Evolutionary conservation across 1,140 invertebrate genomes (phyloP).

Genomic region (Philotrypesis tridentata): DNA sequence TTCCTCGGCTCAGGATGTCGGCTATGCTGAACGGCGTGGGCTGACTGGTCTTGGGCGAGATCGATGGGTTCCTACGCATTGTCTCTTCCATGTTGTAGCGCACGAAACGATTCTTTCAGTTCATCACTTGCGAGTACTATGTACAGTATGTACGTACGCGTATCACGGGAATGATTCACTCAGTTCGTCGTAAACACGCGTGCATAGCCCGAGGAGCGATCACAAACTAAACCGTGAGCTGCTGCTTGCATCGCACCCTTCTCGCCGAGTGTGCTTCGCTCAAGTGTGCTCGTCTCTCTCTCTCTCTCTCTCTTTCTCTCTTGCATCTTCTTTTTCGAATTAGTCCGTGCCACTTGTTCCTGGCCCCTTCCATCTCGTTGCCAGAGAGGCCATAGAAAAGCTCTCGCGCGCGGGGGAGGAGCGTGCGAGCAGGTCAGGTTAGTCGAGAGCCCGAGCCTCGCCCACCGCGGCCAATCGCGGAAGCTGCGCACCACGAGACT

Average conservation of each 20-base stretch:
- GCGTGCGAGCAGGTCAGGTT: neutral
- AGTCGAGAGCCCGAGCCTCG: slow-evolving; percentile 23
- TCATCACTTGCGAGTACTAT: neutral
- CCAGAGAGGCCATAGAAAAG: neutral
- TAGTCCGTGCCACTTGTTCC: slow-evolving; percentile 24
- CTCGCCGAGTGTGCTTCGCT: slow-evolving; percentile 68
- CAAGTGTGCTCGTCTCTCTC: slow-evolving; percentile 67
- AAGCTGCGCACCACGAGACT: neutral
- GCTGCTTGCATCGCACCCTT: slow-evolving; percentile 54
- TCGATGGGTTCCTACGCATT: slow-evolving; percentile 54
- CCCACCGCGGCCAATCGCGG: slow-evolving; percentile 17
- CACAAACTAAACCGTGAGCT: neutral
- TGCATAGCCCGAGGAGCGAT: neutral
- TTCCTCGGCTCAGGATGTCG: slow-evolving; percentile 63
- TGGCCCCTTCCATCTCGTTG: neutral
- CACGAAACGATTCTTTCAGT: neutral
- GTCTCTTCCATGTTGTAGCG: slow-evolving; percentile 51
- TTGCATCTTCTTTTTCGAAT: slow-evolving; percentile 55
- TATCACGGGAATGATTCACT: neutral
- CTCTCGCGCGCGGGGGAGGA: slow-evolving; percentile 22
- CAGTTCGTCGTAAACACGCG: neutral
- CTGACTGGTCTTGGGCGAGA: slow-evolving; percentile 63
- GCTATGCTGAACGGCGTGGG: slow-evolving; percentile 72
- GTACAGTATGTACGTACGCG: too few relatives aligned
- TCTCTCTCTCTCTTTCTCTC: slow-evolving; percentile 40